Evolutionary conservation across 2,888 invertebrate species (phyloP).

Genomic region (Noctua janthina): DNA sequence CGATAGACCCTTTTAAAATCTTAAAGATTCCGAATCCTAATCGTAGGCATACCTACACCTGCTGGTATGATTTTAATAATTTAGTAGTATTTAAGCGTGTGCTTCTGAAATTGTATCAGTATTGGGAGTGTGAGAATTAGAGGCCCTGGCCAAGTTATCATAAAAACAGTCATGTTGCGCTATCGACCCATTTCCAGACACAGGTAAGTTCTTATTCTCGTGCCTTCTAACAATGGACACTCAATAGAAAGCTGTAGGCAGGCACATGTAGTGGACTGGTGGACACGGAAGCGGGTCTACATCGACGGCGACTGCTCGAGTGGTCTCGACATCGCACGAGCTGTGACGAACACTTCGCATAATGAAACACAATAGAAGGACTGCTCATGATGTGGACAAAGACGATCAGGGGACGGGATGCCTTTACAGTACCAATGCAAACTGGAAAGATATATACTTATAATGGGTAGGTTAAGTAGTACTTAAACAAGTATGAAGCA

Average conservation of each 20-base stretch:
- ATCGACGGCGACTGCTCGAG: constrained; percentile 56
- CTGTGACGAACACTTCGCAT: constrained; percentile 55
- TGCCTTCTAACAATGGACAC: constrained; percentile 65
- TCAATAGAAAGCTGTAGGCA: constrained; percentile 68
- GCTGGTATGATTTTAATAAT: no score
- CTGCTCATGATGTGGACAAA: constrained; percentile 47
- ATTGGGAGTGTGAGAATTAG: not conserved
- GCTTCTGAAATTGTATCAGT: not conserved
- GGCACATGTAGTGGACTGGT: constrained; percentile 57
- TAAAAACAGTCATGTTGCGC: not conserved
- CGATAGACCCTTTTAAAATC: not conserved
- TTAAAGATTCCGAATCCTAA: not conserved
- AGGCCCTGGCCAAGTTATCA: not conserved
- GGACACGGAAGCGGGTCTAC: constrained; percentile 74
- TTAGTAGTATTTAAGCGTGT: not conserved
- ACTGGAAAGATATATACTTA: not conserved
- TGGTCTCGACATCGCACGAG: constrained; percentile 62
- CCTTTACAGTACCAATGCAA: not conserved
- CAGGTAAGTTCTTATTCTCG: not conserved
- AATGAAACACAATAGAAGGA: constrained; percentile 55
- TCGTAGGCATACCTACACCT: not conserved
- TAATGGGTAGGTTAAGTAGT: not conserved
- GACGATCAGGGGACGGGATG: not conserved
- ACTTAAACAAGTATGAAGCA: not conserved
- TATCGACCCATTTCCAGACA: not conserved